Conservation (phyloP, 2,888 invertebrate species). For the Nomada ruficornis region DNA sequence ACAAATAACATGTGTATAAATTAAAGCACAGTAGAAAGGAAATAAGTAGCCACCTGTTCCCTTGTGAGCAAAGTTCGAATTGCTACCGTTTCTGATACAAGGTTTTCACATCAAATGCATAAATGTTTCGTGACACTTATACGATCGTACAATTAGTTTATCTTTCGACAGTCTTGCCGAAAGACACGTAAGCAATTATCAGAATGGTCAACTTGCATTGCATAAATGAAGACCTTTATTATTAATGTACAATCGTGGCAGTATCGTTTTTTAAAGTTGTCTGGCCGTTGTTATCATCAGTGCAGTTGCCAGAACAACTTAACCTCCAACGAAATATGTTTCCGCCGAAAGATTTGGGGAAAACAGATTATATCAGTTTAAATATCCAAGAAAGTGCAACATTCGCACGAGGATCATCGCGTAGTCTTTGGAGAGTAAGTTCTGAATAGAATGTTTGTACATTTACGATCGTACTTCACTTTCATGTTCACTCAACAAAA, state of each 20-base stretch:
- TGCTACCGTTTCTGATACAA: not conserved
- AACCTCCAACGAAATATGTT: constrained; percentile 77
- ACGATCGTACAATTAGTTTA: not conserved
- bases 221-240: constrained; percentile 67
- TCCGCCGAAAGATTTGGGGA: constrained; percentile 75
- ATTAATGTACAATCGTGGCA: constrained; percentile 37
- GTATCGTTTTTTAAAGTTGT: constrained; percentile 50
- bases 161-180: not conserved
- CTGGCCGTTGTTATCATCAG: constrained; percentile 53
- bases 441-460: not conserved
- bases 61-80: too few species aligned
- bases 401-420: constrained; percentile 77
- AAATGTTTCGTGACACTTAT: constrained; percentile 4
- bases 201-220: constrained; percentile 31
- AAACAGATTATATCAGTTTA: constrained; percentile 81
- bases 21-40: too few species aligned
- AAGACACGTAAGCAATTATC: not conserved
- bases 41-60: too few species aligned
- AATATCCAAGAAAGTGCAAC: constrained; percentile 79
- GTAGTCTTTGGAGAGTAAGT: constrained; percentile 84
- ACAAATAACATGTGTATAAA: too few species aligned
- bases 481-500: not conserved
- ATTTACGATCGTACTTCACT: not conserved
- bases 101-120: not conserved
- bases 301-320: constrained; percentile 66